These are phyloP conservation scores for Todus mexicanus DNA, from an alignment of 2,797 vertebrate genomes.

Conservation along the genomic window DNA sequence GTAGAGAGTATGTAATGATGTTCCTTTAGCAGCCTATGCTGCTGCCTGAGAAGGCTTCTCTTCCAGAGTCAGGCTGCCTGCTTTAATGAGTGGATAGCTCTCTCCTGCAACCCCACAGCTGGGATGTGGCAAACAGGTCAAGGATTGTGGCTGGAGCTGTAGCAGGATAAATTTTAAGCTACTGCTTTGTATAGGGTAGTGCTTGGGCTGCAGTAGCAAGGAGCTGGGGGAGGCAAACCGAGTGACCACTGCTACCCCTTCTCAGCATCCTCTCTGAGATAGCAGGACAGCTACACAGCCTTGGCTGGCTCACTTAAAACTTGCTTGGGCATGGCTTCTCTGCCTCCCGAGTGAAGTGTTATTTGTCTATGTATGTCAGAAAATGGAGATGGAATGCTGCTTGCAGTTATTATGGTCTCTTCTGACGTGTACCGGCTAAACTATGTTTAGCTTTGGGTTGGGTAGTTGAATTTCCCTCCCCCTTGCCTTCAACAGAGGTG, in stretches of 20 bases:
- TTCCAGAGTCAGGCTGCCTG: neutral
- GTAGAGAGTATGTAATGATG: neutral
- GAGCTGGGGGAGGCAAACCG: neutral
- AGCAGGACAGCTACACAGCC: neutral
- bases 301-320: neutral
- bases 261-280: neutral
- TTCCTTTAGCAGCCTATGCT: neutral
- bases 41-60: neutral
- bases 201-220: neutral
- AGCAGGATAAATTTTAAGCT: neutral
- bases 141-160: neutral
- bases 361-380: neutral
- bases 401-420: neutral
- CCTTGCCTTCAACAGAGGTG: neutral
- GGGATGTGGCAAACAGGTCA: neutral
- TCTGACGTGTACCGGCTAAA: neutral
- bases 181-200: neutral
- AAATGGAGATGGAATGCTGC: neutral
- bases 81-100: neutral
- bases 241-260: neutral
- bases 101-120: neutral
- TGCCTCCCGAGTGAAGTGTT: neutral
- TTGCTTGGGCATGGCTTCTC: neutral
- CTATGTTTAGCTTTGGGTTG: slow-evolving; percentile 3
- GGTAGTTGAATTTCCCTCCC: neutral